Evolutionary conservation across 2,888 invertebrate genomes (phyloP).

Genomic region (Spialia ferax): DNA sequence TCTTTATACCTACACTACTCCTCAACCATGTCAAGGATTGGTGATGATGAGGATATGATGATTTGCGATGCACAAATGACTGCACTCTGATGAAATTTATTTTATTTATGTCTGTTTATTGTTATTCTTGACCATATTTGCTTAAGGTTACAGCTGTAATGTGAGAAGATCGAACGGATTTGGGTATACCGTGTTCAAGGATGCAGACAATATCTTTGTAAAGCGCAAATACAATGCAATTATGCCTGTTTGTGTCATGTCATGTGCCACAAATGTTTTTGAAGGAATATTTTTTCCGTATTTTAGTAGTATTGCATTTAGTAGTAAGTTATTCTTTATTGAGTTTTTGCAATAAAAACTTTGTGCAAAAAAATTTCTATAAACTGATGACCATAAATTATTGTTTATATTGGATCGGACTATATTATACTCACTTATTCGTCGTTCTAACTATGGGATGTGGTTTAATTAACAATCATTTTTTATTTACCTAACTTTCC

Average conservation of each 20-base stretch:
- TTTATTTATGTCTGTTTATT: constrained; percentile 44
- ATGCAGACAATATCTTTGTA: constrained; percentile 9
- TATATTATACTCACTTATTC: too few relatives aligned
- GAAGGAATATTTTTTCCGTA: too few relatives aligned
- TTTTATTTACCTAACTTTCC: too few relatives aligned
- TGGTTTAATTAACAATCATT: too few relatives aligned
- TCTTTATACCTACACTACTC: constrained; percentile 46
- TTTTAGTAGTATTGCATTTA: too few relatives aligned
- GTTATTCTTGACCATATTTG: constrained; percentile 45
- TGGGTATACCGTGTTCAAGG: constrained; percentile 36
- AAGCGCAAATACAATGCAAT: constrained; percentile 17
- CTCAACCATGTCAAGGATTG: constrained; percentile 56
- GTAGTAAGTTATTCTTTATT: too few relatives aligned
- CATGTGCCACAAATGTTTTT: constrained; percentile 7
- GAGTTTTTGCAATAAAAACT: too few relatives aligned
- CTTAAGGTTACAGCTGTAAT: constrained; percentile 42
- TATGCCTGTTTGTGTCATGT: constrained; percentile 29
- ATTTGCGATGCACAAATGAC: constrained; percentile 50
- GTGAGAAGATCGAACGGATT: constrained; percentile 44
- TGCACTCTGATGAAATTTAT: constrained; percentile 44
- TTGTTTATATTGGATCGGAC: too few relatives aligned
- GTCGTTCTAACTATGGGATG: too few relatives aligned
- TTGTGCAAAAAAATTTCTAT: too few relatives aligned
- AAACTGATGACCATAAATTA: too few relatives aligned
- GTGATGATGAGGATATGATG: constrained; percentile 49